Conservation (phyloP, 2,797 vertebrate genomes). For the Erpetoichthys calabaricus region DNA sequence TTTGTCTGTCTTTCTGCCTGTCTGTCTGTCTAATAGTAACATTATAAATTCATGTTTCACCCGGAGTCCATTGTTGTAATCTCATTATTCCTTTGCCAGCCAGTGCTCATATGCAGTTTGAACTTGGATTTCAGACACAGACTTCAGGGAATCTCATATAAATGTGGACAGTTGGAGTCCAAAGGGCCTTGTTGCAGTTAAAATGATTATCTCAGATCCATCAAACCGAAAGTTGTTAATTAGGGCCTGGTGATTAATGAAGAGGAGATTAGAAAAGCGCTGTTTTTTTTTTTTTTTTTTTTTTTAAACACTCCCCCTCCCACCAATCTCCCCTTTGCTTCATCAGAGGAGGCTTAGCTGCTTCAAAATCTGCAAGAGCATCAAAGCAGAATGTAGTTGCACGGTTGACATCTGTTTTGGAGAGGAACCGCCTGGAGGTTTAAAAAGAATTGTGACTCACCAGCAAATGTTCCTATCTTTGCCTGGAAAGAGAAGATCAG, state of each 20-base stretch:
- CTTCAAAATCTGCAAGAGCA: conserved; percentile 5
- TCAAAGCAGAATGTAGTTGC: conserved; percentile 25
- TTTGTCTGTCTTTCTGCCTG: not conserved
- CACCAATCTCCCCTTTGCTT: conserved; percentile 17
- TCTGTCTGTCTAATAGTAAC: no score
- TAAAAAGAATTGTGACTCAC: no score
- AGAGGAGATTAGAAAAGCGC: conserved; percentile 31
- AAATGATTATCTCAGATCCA: conserved; percentile 61
- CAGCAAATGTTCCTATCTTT: no score
- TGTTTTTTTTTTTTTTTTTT: conserved; percentile 32
- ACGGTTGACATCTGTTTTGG: conserved; percentile 5
- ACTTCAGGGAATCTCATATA: not conserved
- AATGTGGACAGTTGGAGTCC: not conserved
- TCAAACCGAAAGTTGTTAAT: conserved; percentile 85
- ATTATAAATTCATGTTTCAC: no score
- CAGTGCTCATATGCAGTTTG: no score
- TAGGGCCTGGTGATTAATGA: conserved; percentile 97
- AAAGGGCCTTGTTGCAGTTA: conserved; percentile 48
- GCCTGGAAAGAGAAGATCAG: no score
- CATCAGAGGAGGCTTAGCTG: conserved; percentile 7
- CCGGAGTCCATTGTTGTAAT: not conserved
- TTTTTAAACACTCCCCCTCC: conserved; percentile 40
- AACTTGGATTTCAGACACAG: not conserved
- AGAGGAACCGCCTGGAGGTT: conserved; percentile 12
- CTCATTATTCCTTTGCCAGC: not conserved